phyloP scores from a whole-genome alignment of 1,140 invertebrate genomes.

The Colletes latitarsis region DNA sequence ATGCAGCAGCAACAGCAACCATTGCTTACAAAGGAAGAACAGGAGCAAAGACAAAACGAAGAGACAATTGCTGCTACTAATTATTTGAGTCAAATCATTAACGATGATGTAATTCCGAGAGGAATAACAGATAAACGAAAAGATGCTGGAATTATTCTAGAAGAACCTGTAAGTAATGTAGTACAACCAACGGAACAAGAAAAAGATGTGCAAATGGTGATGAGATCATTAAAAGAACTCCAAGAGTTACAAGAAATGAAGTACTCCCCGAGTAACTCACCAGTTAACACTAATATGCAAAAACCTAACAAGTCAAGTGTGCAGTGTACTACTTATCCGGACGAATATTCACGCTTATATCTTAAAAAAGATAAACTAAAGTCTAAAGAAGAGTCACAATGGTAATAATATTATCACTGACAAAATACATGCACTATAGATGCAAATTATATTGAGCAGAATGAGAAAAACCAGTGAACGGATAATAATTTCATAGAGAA shows the following conservation, averaged over 20 bases:
- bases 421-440: constrained; percentile 24
- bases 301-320: constrained; percentile 68
- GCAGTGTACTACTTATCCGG: constrained; percentile 69
- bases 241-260: constrained; percentile 75
- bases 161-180: constrained; percentile 53
- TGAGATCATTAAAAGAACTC: constrained; percentile 74
- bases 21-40: constrained; percentile 70
- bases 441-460: constrained; percentile 28
- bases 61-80: constrained; percentile 80
- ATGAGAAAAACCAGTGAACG: constrained; percentile 21
- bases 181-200: constrained; percentile 72
- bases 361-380: constrained; percentile 76
- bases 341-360: constrained; percentile 73
- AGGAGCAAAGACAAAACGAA: constrained; percentile 77
- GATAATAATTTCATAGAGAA: constrained; percentile 49
- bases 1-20: constrained; percentile 50
- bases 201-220: constrained; percentile 77
- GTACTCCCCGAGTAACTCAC: constrained; percentile 74
- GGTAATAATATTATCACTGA: constrained; percentile 62
- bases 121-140: constrained; percentile 63
- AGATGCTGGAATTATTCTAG: constrained; percentile 59
- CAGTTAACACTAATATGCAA: constrained; percentile 63
- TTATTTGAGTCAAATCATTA: constrained; percentile 81
- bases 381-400: constrained; percentile 73
- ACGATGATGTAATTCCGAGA: constrained; percentile 67